Conservation (phyloP, 2,113 vertebrate species). For the Recurvirostra avosetta region DNA sequence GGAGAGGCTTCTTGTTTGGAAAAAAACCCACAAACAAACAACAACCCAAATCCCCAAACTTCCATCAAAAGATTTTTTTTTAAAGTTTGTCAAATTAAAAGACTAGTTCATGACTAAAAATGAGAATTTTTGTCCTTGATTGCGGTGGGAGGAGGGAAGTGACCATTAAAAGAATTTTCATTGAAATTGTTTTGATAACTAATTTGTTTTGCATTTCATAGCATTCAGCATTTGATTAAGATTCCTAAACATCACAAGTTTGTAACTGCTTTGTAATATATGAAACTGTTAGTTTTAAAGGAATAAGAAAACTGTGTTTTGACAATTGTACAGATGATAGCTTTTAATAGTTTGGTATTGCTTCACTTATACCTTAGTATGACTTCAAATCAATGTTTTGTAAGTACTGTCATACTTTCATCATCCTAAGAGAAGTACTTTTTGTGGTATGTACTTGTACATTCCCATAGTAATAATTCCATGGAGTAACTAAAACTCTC, state of each 20-base stretch:
- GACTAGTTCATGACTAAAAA: neutral
- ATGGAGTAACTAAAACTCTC: constrained; percentile 13
- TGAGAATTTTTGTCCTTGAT: constrained; percentile 34
- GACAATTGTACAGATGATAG: constrained; percentile 58
- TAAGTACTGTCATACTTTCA: constrained; percentile 46
- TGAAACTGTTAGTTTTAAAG: constrained; percentile 35
- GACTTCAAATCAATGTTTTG: constrained; percentile 58
- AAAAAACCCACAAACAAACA: neutral
- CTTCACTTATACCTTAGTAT: constrained; percentile 54
- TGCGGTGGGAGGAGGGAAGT: constrained; percentile 41
- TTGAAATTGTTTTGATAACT: constrained; percentile 68
- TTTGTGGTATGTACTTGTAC: constrained; percentile 46
- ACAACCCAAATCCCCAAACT: neutral
- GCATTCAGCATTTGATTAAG: constrained; percentile 51
- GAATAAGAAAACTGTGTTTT: constrained; percentile 32
- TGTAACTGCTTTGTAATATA: constrained; percentile 70
- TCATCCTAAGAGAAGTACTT: constrained; percentile 23
- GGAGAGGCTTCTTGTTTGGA: constrained; percentile 70
- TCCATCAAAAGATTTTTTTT: constrained; percentile 31
- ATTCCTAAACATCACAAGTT: constrained; percentile 39
- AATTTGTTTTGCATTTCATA: constrained; percentile 67
- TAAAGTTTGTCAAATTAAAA: constrained; percentile 58
- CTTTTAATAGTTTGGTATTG: constrained; percentile 47
- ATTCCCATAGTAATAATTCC: constrained; percentile 36
- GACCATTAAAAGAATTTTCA: constrained; percentile 42